These are phyloP conservation scores for Danio albolineatus DNA, from an alignment of 2,797 vertebrate genomes.

Conservation along the genomic window DNA sequence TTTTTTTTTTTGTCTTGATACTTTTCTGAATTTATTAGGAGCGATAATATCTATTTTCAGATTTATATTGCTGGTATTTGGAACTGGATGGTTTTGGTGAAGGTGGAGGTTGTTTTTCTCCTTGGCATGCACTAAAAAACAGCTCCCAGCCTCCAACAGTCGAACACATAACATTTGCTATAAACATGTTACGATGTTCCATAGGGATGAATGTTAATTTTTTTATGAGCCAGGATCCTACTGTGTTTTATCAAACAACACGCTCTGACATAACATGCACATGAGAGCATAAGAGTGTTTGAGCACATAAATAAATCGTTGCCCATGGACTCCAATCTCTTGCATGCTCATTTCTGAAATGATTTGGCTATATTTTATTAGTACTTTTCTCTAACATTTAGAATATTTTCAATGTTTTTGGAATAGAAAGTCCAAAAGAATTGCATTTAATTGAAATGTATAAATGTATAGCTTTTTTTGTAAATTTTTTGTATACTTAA, in stretches of 20 bases:
- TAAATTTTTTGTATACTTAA: no score
- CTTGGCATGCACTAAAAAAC: constrained; percentile 14
- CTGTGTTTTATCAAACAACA: constrained; percentile 14
- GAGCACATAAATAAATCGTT: not conserved
- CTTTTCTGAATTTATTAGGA: constrained; percentile 42
- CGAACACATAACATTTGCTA: constrained; percentile 27
- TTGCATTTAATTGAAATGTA: no score
- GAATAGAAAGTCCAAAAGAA: no score
- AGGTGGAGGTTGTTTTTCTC: constrained; percentile 21
- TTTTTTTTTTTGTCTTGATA: constrained; percentile 34
- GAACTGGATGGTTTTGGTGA: not conserved
- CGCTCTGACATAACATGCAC: constrained; percentile 13
- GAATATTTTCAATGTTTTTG: not conserved
- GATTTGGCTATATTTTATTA: not conserved
- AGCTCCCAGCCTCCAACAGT: not conserved
- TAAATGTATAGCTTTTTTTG: no score
- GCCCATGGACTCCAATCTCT: not conserved
- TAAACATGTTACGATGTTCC: constrained; percentile 9
- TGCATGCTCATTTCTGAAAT: not conserved
- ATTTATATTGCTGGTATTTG: constrained; percentile 44
- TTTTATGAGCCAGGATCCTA: constrained; percentile 4
- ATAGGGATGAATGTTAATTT: constrained; percentile 21
- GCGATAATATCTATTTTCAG: constrained; percentile 52
- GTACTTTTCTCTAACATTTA: not conserved
- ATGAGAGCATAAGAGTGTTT: not conserved